phyloP scores from a whole-genome alignment of 2,113 vertebrate species.

The Lamprologus tigripictilis region DNA sequence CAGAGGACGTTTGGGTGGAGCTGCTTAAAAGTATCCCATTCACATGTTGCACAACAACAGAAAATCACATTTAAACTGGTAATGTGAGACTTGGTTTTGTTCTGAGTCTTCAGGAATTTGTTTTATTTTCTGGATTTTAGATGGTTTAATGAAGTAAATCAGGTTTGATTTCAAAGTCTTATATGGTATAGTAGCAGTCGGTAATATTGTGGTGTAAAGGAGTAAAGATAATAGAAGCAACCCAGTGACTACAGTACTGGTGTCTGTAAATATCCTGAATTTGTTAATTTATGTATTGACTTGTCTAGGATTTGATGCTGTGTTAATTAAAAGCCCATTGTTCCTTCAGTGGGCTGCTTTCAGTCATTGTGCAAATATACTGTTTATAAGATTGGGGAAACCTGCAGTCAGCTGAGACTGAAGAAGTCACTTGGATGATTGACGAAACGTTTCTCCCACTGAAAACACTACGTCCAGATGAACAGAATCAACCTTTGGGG shows the following conservation, averaged over 20 bases:
- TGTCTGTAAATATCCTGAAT: not conserved
- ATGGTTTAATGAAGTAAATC: not conserved
- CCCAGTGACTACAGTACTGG: too few species aligned
- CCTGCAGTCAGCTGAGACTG: not conserved
- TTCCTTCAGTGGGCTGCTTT: not conserved
- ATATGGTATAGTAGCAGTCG: accelerated
- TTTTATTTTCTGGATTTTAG: not conserved
- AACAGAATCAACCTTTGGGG: accelerated
- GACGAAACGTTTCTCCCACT: not conserved
- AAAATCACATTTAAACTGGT: not conserved
- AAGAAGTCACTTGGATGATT: accelerated
- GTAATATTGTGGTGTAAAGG: not conserved
- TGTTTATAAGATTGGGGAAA: not conserved
- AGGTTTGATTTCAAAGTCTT: not conserved
- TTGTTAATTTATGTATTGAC: accelerated
- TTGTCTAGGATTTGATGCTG: not conserved
- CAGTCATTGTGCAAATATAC: accelerated
- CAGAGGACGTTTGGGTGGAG: not conserved
- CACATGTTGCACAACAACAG: not conserved
- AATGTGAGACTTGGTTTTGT: not conserved
- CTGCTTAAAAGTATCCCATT: not conserved
- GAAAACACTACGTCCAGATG: not conserved
- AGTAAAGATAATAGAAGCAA: not conserved
- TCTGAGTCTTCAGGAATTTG: not conserved
- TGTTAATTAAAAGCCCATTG: not conserved